A percentile compares a stretch with the other conserved stretches of the same genome.
Conservation (phyloP, 2,888 invertebrate genomes). For the Agrochola lychnidis region DNA sequence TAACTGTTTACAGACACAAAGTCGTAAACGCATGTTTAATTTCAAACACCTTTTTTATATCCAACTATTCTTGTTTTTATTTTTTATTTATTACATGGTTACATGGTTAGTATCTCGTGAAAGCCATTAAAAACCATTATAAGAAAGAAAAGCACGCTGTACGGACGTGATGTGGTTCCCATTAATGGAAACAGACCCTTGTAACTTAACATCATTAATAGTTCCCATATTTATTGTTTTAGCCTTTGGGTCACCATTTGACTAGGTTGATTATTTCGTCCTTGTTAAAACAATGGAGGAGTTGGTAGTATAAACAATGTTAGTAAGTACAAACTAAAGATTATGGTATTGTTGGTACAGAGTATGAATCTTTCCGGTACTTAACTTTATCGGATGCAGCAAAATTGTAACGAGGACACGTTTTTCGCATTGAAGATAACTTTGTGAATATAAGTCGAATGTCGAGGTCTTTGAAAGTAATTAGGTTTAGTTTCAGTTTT, state of each 20-base stretch:
- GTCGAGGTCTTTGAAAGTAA: constrained; percentile 22
- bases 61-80: constrained; percentile 1
- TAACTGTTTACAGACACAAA: neutral
- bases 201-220: constrained; percentile 17
- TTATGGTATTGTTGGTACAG: constrained; percentile 46
- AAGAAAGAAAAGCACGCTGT: constrained; percentile 1
- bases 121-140: neutral
- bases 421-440: constrained; percentile 54
- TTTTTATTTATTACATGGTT: too few species aligned
- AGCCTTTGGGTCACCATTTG: constrained; percentile 26
- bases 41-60: constrained; percentile 1
- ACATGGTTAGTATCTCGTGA: constrained; percentile 14
- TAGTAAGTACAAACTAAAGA: constrained; percentile 45
- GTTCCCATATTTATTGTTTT: constrained; percentile 40
- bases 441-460: constrained; percentile 28
- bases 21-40: neutral
- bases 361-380: constrained; percentile 51
- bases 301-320: constrained; percentile 19
- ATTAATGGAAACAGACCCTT: constrained; percentile 9
- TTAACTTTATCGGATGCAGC: constrained; percentile 39
- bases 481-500: neutral
- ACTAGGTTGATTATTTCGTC: constrained; percentile 45
- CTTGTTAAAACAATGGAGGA: constrained; percentile 56
- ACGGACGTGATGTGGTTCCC: neutral
- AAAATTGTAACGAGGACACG: constrained; percentile 59